These are phyloP conservation scores for Eilema caniola DNA, from an alignment of 2,888 invertebrate species.

Conservation along the genomic window DNA sequence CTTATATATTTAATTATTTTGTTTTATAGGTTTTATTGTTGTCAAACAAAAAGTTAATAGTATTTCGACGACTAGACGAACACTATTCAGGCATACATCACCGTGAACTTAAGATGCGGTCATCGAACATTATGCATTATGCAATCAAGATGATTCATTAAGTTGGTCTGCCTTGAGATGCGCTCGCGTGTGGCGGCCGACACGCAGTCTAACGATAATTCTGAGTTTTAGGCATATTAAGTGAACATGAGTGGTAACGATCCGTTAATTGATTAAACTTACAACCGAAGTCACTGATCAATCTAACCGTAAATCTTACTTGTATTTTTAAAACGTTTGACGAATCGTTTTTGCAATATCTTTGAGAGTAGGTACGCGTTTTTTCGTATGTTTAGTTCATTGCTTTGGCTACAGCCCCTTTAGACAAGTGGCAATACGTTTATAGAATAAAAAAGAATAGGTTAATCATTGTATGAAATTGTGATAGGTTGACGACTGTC, in stretches of 20 bases:
- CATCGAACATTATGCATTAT: constrained; percentile 22
- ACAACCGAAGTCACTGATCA: neutral
- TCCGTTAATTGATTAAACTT: too few species aligned
- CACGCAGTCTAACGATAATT: constrained; percentile 26
- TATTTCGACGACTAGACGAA: neutral
- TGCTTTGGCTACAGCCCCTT: too few species aligned
- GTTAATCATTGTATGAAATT: too few species aligned
- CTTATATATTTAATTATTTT: neutral
- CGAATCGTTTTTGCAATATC: too few species aligned
- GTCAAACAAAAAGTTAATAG: neutral
- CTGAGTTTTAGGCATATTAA: neutral
- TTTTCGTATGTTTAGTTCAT: too few species aligned
- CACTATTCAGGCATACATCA: neutral
- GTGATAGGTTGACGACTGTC: too few species aligned
- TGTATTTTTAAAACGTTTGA: neutral
- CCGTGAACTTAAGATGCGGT: neutral
- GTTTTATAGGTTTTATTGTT: neutral
- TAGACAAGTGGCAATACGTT: too few species aligned
- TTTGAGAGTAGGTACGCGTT: neutral
- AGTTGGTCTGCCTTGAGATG: constrained; percentile 43
- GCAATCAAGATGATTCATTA: constrained; percentile 54
- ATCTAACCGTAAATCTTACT: neutral
- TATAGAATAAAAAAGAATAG: too few species aligned
- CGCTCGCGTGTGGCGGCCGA: constrained; percentile 27
- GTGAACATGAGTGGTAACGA: too few species aligned